Base-by-base conservation (phyloP, 2,888 invertebrate species). In the Nipponacmea schrenckii region DNA sequence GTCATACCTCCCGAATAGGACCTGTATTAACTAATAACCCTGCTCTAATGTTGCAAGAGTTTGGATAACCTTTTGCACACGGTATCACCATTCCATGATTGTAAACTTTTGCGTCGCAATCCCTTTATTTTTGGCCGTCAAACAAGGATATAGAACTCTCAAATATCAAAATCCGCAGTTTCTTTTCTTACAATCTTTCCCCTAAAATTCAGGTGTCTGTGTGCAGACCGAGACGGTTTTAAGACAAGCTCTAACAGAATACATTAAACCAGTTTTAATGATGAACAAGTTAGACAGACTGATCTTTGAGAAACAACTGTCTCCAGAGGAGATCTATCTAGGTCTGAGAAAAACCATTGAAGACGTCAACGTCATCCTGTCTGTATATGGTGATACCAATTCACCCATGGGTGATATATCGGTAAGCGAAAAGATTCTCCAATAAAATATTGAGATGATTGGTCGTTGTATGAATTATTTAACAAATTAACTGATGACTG, bases 201-300 rank as follows among this genome's bases (percentile, higher is more conserved):
- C 10, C 39, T 10, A 7, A 1, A 39, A 71, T 86, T 8, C 83
- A 96, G 98, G 99, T 92, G 99, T 99, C 80, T 99, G 99, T 89
- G 99, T 99, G 83, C 99, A 99, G 91, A 99, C 99, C 45, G 99
- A 99, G 91, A 98, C 99, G 85, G 99, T 99, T 72, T 92, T 99
- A 86, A 95, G 99, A 91, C 99, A 99, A 90, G 99, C 99, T 77
- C 98, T 99, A 88, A 97, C 97, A 75, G 99, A 99, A 92, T 94
- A 99, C 88, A 99, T 99, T 87, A 99, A 98, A 94, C 99, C 99
- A 70, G 96, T 99, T 83, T 92, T 99, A 86, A 99, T 99, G 94
- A 98, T 99, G 97, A 99, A 99, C 94, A 99, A 99, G 91, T 97
- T 99, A 97, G 99, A 99, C 92, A 95, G 98, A 81, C 98, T 98